Evolutionary conservation across 2,888 invertebrate genomes (phyloP).

Genomic region (Boloria euphrosyne): DNA sequence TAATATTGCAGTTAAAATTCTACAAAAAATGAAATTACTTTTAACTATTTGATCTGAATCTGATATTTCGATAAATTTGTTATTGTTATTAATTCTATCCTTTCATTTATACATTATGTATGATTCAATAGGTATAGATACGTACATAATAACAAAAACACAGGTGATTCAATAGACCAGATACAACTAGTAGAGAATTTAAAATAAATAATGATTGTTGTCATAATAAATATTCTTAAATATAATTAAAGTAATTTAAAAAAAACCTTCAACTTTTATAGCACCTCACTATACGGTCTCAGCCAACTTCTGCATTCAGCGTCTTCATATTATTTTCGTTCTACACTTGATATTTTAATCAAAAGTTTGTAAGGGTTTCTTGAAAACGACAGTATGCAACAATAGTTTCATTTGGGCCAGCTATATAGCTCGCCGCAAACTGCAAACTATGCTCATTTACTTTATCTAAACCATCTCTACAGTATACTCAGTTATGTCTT

Average conservation of each 20-base stretch:
- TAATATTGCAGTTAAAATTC: too few relatives aligned
- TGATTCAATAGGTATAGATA: too few relatives aligned
- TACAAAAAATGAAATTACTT: too few relatives aligned
- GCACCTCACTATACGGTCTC: too few relatives aligned
- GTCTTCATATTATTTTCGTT: slow-evolving; percentile 2
- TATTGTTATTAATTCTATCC: too few relatives aligned
- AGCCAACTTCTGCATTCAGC: neutral
- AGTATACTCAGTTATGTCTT: slow-evolving; percentile 1
- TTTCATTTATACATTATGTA: too few relatives aligned
- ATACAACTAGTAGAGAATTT: neutral
- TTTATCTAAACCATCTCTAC: slow-evolving; percentile 24
- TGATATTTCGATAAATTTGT: too few relatives aligned
- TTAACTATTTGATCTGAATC: too few relatives aligned
- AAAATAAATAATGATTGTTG: neutral
- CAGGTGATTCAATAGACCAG: too few relatives aligned
- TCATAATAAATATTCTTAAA: neutral
- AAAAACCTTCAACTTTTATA: neutral
- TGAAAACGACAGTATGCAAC: slow-evolving; percentile 14
- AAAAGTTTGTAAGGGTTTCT: slow-evolving; percentile 20
- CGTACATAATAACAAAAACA: too few relatives aligned
- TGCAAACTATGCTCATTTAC: slow-evolving; percentile 26
- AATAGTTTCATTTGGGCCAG: slow-evolving; percentile 29
- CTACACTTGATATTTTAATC: slow-evolving; percentile 14
- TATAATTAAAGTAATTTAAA: neutral
- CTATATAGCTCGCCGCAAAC: slow-evolving; percentile 27